Evolutionary conservation across 2,113 vertebrate genomes (phyloP).

Genomic region (Hucho hucho): DNA sequence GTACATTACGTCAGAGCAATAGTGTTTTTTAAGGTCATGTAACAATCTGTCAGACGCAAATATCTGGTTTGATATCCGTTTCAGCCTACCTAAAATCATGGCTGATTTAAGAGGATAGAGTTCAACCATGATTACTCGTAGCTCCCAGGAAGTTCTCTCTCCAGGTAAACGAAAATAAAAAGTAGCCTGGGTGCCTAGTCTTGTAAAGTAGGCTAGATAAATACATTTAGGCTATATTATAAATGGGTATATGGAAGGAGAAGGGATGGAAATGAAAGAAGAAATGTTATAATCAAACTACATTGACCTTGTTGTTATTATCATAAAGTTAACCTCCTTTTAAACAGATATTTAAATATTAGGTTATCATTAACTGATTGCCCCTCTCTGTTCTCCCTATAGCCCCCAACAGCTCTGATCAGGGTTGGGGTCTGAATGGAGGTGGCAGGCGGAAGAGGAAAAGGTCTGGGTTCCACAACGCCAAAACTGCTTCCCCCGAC

Average conservation of each 20-base stretch:
- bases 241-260: no score
- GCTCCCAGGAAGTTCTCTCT: not conserved
- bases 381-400: not conserved
- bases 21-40: not conserved
- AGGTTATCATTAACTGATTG: not conserved
- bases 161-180: not conserved
- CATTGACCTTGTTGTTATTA: no score
- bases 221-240: no score
- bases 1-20: not conserved
- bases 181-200: no score
- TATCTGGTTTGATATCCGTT: constrained; percentile 5
- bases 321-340: no score
- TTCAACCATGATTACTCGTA: constrained; percentile 5
- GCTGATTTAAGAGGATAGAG: not conserved
- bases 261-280: no score
- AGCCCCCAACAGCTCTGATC: not conserved
- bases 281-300: no score
- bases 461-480: not conserved
- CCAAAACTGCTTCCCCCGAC: not conserved
- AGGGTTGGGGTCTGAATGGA: not conserved
- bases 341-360: not conserved
- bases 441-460: constrained; percentile 1
- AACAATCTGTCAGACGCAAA: not conserved
- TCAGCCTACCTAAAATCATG: constrained; percentile 2
- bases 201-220: no score